Percentiles rank a stretch among this genome's conserved stretches.
Conservation (phyloP, 2,113 vertebrate species). For the Bagarius yarrelli region DNA sequence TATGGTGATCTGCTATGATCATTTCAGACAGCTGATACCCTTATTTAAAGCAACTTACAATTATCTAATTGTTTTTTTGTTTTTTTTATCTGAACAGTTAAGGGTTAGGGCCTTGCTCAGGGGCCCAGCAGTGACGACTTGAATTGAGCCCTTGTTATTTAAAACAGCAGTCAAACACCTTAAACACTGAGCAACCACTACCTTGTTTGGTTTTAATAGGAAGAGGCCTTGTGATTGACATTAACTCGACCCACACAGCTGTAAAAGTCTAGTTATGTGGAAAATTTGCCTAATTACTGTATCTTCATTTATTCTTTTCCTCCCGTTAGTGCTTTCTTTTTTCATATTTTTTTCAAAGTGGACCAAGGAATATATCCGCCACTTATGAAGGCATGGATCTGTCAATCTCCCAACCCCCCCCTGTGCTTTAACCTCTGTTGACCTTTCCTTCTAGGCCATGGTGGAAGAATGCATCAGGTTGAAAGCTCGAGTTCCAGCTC, state of each 20-base stretch:
- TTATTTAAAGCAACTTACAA: no score
- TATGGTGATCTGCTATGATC: background rate
- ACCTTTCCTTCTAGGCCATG: background rate
- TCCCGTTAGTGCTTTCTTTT: conserved; percentile 25
- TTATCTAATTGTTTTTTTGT: no score
- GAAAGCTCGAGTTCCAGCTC: conserved; percentile 31
- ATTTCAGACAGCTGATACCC: background rate
- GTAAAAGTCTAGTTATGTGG: conserved; percentile 4
- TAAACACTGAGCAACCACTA: background rate
- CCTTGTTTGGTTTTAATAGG: background rate
- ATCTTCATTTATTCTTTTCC: background rate
- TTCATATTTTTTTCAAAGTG: background rate
- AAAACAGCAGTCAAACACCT: no score
- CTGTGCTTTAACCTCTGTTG: conserved; percentile 26
- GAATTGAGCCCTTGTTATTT: no score
- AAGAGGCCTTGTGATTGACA: conserved; percentile 17
- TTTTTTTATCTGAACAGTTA: no score
- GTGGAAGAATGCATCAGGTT: conserved; percentile 34
- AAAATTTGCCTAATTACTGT: background rate
- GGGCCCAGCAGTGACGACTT: no score
- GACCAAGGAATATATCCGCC: conserved; percentile 28
- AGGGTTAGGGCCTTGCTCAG: no score
- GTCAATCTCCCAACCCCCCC: conserved; percentile 15
- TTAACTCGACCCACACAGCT: conserved; percentile 25
- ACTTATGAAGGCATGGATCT: conserved; percentile 7